Percentiles rank a stretch among this genome's conserved stretches.
phyloP scores from a whole-genome alignment of 2,888 invertebrate species.

The Gonocerus acuteangulatus region DNA sequence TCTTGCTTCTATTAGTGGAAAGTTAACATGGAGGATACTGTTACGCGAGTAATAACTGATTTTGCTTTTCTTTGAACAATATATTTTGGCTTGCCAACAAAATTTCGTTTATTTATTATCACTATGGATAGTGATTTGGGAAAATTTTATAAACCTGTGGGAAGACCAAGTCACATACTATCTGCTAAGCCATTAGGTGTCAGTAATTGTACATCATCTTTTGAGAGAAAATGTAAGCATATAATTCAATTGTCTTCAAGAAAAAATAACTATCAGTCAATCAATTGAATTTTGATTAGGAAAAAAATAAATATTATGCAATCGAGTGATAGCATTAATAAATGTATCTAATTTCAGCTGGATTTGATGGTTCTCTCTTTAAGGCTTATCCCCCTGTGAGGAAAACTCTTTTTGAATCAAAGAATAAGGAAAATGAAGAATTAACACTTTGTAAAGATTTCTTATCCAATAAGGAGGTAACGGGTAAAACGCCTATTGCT shows the following conservation, averaged over 20 bases:
- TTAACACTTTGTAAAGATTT: background rate
- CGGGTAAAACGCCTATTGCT: background rate
- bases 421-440: background rate
- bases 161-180: no score
- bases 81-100: no score
- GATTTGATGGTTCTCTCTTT: background rate
- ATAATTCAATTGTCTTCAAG: no score
- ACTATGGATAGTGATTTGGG: background rate
- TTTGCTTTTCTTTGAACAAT: no score
- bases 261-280: no score
- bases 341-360: background rate
- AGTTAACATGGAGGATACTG: no score
- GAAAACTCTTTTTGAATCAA: background rate
- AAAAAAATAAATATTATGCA: no score
- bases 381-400: background rate
- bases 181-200: background rate
- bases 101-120: no score
- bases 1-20: no score
- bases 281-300: no score
- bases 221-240: background rate
- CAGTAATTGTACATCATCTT: background rate
- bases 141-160: background rate
- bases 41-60: no score
- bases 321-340: no score
- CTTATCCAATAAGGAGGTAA: background rate